Percentiles rank a stretch among this genome's conserved stretches.
Conservation (phyloP, 2,888 invertebrate species). For the Eilema caniola region DNA sequence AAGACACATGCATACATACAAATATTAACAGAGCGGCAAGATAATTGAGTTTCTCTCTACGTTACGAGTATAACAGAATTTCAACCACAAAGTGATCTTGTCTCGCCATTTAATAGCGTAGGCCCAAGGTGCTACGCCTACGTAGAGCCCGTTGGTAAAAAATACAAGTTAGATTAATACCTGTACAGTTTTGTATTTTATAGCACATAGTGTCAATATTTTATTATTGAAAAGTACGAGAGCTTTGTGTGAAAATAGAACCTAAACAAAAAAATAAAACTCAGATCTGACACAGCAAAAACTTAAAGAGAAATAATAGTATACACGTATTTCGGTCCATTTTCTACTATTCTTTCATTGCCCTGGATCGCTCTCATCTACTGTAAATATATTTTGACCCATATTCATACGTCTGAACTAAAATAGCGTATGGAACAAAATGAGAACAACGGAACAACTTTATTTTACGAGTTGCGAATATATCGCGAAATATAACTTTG, state of each 20-base stretch:
- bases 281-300: background rate
- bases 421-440: slow-evolving; percentile 15
- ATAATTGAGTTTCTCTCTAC: slow-evolving; percentile 4
- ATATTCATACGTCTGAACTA: slow-evolving; percentile 5
- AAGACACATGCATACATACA: background rate
- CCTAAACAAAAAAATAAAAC: background rate
- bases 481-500: background rate
- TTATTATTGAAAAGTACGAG: background rate
- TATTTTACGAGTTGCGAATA: slow-evolving; percentile 13
- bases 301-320: background rate
- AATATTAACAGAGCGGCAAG: too few relatives aligned
- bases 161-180: background rate
- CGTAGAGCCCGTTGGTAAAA: background rate
- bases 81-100: background rate
- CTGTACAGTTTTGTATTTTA: background rate
- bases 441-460: slow-evolving; percentile 12
- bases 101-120: background rate
- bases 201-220: background rate
- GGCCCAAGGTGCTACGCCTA: background rate
- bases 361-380: background rate
- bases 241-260: background rate
- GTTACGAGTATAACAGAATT: background rate
- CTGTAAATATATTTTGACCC: slow-evolving; percentile 13
- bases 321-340: background rate
- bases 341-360: background rate